A percentile compares a stretch with the other conserved stretches of the same genome.
Conservation (phyloP, 2,888 invertebrate species). For the Clunio marinus region DNA sequence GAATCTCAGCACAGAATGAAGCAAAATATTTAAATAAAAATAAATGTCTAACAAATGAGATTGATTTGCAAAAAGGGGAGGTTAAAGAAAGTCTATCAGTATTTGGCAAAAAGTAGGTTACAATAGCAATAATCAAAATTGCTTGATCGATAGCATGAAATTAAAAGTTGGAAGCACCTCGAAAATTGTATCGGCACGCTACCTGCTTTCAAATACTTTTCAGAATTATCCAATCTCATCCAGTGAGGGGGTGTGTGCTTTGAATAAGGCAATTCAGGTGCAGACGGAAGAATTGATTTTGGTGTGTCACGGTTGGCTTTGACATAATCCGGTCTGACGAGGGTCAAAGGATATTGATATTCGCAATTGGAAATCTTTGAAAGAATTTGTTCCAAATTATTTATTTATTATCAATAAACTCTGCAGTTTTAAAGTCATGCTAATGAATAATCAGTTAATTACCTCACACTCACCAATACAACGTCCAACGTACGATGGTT, state of each 20-base stretch:
- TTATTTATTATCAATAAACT: not conserved
- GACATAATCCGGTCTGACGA: slow-evolving; percentile 14
- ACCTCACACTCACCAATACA: slow-evolving; percentile 34
- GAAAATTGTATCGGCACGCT: slow-evolving; percentile 37
- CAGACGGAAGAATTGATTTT: slow-evolving; percentile 33
- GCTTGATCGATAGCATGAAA: slow-evolving; percentile 31
- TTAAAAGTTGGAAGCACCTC: slow-evolving; percentile 14
- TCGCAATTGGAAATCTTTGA: slow-evolving; percentile 10
- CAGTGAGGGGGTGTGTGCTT: slow-evolving; percentile 49
- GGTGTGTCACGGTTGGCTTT: not conserved
- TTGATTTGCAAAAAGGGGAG: no score
- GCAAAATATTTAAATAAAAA: no score
- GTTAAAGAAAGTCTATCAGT: no score
- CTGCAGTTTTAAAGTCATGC: no score
- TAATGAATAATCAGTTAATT: not conserved
- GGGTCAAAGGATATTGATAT: slow-evolving; percentile 21
- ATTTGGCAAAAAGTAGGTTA: slow-evolving; percentile 25
- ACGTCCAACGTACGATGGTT: not conserved
- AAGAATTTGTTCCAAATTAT: not conserved
- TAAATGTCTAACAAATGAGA: no score
- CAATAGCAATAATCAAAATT: slow-evolving; percentile 24
- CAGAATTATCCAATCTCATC: slow-evolving; percentile 46
- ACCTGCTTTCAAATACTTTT: slow-evolving; percentile 48
- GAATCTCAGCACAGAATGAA: no score
- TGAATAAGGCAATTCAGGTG: slow-evolving; percentile 44